A percentile compares a stretch with the other conserved stretches of the same genome.
These are phyloP conservation scores for Acrobasis repandana DNA, from an alignment of 2,888 invertebrate genomes.

Conservation along the genomic window DNA sequence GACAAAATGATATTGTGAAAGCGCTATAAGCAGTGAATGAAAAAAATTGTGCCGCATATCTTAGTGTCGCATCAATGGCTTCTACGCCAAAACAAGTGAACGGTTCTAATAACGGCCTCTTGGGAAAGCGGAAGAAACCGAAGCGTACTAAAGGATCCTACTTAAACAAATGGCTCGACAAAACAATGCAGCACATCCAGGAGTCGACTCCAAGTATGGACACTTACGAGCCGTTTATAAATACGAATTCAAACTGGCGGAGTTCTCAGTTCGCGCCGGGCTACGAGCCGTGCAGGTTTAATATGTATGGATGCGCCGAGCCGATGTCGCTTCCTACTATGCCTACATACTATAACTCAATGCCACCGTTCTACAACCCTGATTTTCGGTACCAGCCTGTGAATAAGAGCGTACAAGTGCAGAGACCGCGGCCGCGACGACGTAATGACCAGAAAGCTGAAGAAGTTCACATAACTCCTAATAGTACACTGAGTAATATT, in stretches of 20 bases:
- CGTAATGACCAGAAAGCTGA: conserved; percentile 60
- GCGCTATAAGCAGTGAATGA: not conserved
- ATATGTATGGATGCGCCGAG: conserved; percentile 80
- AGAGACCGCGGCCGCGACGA: conserved; percentile 59
- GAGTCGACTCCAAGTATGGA: conserved; percentile 68
- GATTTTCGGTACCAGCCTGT: conserved; percentile 66
- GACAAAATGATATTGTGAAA: conserved; percentile 42
- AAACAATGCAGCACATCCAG: conserved; percentile 71
- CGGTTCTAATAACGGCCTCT: conserved; percentile 65
- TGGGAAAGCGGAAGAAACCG: conserved; percentile 79
- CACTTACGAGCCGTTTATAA: conserved; percentile 60
- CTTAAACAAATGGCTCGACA: conserved; percentile 79
- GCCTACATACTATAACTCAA: conserved; percentile 76
- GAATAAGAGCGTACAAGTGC: conserved; percentile 64
- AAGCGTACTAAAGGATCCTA: conserved; percentile 68
- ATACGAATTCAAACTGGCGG: conserved; percentile 59
- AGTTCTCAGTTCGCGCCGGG: conserved; percentile 68
- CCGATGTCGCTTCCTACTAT: conserved; percentile 86
- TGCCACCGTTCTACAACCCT: conserved; percentile 54
- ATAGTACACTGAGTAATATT: conserved; percentile 46
- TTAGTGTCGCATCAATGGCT: conserved; percentile 57
- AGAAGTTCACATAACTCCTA: conserved; percentile 54
- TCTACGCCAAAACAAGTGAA: conserved; percentile 74
- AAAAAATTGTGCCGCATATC: conserved; percentile 6
- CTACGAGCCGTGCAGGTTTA: conserved; percentile 74